A percentile compares a stretch with the other conserved stretches of the same genome.
phyloP scores from a whole-genome alignment of 2,797 vertebrate genomes.

The Sebastiscus tertius region DNA sequence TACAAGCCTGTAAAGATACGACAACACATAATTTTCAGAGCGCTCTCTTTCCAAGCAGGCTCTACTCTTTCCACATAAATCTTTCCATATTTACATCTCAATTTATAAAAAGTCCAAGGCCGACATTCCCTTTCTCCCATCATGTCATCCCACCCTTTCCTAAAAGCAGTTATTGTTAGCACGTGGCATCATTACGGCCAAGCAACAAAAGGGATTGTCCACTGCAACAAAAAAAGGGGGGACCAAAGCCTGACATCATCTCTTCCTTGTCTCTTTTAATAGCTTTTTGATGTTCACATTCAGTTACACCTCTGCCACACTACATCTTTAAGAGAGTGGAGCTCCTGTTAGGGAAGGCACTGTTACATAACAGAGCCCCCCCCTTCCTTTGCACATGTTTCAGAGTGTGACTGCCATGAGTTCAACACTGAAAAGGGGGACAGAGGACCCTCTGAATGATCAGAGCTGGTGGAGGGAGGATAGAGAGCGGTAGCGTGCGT shows the following conservation, averaged over 20 bases:
- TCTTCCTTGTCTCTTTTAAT: constrained; percentile 47
- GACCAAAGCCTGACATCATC: constrained; percentile 61
- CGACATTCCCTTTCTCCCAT: constrained; percentile 67
- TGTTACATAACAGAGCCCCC: constrained; percentile 74
- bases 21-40: constrained; percentile 60
- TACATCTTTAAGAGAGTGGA: constrained; percentile 73
- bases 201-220: constrained; percentile 65
- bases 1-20: constrained; percentile 54
- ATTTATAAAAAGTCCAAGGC: constrained; percentile 72
- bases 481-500: constrained; percentile 33
- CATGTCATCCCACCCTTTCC: constrained; percentile 75
- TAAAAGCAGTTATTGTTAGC: constrained; percentile 73
- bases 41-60: constrained; percentile 52
- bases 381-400: constrained; percentile 74
- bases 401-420: constrained; percentile 78
- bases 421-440: constrained; percentile 67
- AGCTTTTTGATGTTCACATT: constrained; percentile 57
- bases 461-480: constrained; percentile 47
- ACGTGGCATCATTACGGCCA: constrained; percentile 50
- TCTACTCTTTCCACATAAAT: constrained; percentile 66
- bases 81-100: constrained; percentile 74
- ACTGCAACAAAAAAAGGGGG: constrained; percentile 1
- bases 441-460: constrained; percentile 77
- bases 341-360: constrained; percentile 57
- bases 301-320: constrained; percentile 54